These are phyloP conservation scores for roundworm (Caenorhabditis elegans) DNA, from an alignment of 1,140 invertebrate genomes.

Conservation along the genomic window WBcel235 BX284604.4:5745001-5745500, in stretches of 20 bases:
- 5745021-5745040: constrained; percentile 80
- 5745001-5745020: constrained; percentile 40
- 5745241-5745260: constrained; percentile 47
- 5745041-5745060: constrained; percentile 67
- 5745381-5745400: no score
- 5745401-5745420: no score
- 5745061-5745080: constrained; percentile 83
- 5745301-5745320: constrained; percentile 70
- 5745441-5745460: no score
- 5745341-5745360: no score
- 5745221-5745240: constrained; percentile 47
- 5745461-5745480: no score
- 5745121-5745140: constrained; percentile 82
- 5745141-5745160: constrained; percentile 79
- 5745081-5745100: constrained; percentile 80
- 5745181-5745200: constrained; percentile 63
- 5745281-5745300: constrained; percentile 91
- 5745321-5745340: no score
- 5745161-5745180: constrained; percentile 76
- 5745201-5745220: constrained; percentile 53
- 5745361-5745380: no score
- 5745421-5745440: no score
- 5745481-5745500: no score
- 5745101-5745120: constrained; percentile 67
- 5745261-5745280: constrained; percentile 75